Conservation (phyloP, 2,113 vertebrate genomes). For the Corynorhinus townsendii region DNA sequence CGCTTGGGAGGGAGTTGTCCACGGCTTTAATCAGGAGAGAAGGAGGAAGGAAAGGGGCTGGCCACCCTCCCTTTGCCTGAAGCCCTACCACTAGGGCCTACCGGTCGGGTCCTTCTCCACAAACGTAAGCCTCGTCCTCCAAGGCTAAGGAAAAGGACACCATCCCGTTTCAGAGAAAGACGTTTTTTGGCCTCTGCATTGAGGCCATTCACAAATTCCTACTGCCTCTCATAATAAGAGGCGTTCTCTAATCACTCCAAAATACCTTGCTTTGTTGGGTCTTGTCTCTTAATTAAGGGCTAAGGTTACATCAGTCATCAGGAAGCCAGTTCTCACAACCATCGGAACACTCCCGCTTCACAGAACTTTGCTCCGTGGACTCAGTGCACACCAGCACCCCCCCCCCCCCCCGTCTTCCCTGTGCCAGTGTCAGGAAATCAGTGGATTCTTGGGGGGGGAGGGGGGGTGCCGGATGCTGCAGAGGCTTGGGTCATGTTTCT, state of each 20-base stretch:
- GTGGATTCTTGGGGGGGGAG: background rate
- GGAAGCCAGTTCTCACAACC: background rate
- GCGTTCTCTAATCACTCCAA: background rate
- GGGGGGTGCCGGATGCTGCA: background rate
- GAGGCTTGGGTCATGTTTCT: background rate
- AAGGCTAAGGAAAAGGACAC: background rate
- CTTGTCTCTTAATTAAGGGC: constrained; percentile 52
- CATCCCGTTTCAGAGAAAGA: background rate
- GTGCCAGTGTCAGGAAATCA: background rate
- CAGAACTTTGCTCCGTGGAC: background rate
- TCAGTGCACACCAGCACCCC: rapidly evolving
- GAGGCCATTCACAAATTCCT: background rate
- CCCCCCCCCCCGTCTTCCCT: background rate
- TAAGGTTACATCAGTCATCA: background rate
- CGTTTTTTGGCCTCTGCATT: background rate
- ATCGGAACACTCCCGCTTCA: background rate
- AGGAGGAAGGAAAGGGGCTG: background rate
- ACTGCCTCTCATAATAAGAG: background rate
- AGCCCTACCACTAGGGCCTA: background rate
- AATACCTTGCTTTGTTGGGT: constrained; percentile 29
- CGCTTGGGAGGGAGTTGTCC: background rate
- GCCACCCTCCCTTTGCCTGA: background rate
- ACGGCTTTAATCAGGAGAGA: background rate
- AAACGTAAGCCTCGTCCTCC: background rate
- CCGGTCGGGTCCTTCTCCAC: background rate